Base-by-base conservation (phyloP, 35 echinoderm and acorn worm genomes). In the Heliocidaris tuberculata region DNA sequence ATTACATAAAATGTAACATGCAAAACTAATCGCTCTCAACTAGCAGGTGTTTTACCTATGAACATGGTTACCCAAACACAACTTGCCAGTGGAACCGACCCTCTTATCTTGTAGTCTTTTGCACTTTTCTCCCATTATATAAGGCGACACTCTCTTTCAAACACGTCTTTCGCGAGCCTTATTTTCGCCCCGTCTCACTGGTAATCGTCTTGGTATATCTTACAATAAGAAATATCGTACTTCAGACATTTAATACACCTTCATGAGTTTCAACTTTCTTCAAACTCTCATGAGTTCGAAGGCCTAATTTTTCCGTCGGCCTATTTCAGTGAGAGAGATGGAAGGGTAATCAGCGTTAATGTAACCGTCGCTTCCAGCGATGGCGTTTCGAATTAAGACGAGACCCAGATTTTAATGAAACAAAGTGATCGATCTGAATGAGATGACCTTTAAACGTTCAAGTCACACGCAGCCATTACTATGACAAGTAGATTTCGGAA, bases 341-440 rank as follows among this genome's bases (percentile, higher is more conserved):
- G 27, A 27, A 6, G 65, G 65, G 21, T 78, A 78, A 78, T 78
- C 65, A 19, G 65, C 7, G 27, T 78, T 27, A 78, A 78, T 78
- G 65, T 21, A 78, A 78, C 65, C 65, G 65, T 78, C 65, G 65
- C 65, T n/a, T 78, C 65, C 7, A n/a, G 65, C 65, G 65, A 78
- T 78, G 65, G 65, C 65, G 65, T 78, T 78, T 78, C 19, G 65
- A 78, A 78, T 78, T 78, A 78, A 78, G 27, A 78, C 65, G 27
- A 78, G 65, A 78, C 65, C 65, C 65, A 27, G 65, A 78, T 78
- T 78, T 78, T 78, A 78, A 78, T 78, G 65, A 78, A 78, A 78
- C 65, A n/a, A 78, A 27, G 65, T 78, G 65, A 78, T 78, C 65
- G 27, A 78, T 78, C 65, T 78, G 65, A 78, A 78, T 78, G 65